These are phyloP conservation scores for Chionodraco myersi DNA, from an alignment of 2,113 vertebrate species.

Conservation along the genomic window DNA sequence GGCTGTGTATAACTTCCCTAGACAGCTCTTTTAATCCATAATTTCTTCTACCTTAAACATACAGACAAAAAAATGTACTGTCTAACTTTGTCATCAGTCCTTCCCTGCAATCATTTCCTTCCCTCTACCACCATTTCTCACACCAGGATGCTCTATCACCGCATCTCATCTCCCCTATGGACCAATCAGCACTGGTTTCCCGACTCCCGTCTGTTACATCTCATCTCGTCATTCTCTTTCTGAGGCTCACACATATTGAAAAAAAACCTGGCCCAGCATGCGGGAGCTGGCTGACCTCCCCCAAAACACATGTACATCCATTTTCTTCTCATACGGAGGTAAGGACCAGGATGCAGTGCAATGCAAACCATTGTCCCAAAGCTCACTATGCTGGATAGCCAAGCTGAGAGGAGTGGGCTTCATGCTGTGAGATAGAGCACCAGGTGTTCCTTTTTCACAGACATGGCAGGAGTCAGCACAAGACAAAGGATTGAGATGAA, in stretches of 20 bases:
- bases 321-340: conserved; percentile 27
- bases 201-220: conserved; percentile 52
- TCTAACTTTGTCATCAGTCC: conserved; percentile 23
- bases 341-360: background rate
- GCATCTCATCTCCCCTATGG: conserved; percentile 29
- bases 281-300: conserved; percentile 17
- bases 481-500: conserved; percentile 41
- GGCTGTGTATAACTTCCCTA: conserved; percentile 8
- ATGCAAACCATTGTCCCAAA: conserved; percentile 26
- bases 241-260: conserved; percentile 38
- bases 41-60: background rate
- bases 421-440: conserved; percentile 48
- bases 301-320: conserved; percentile 19
- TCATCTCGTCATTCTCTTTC: conserved; percentile 61
- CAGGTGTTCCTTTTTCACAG: conserved; percentile 33
- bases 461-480: conserved; percentile 44
- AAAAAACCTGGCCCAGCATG: conserved; percentile 46
- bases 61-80: background rate
- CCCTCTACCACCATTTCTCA: conserved; percentile 13
- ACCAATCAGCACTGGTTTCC: conserved; percentile 67
- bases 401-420: conserved; percentile 42
- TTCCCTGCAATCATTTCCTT: background rate
- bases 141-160: conserved; percentile 25
- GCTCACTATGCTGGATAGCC: conserved; percentile 19
- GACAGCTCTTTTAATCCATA: background rate